Percentiles rank a stretch among this genome's conserved stretches.
phyloP scores from a whole-genome alignment of 2,888 invertebrate species.

The Ectobius pallidus region DNA sequence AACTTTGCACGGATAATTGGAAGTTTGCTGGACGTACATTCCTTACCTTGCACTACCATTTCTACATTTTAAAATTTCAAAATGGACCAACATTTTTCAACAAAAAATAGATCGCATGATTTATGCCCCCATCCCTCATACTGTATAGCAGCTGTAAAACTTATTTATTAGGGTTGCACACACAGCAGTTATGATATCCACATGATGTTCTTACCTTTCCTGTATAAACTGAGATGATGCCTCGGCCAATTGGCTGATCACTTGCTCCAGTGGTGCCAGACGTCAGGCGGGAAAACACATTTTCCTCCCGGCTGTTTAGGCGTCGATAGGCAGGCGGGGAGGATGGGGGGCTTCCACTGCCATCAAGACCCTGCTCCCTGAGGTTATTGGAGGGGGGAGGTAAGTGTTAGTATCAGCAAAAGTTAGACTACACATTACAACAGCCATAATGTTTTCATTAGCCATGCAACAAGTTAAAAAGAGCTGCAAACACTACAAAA shows the following conservation, averaged over 20 bases:
- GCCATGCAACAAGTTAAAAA: too few species aligned
- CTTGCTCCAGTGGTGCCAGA: conserved; percentile 56
- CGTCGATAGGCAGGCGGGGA: conserved; percentile 63
- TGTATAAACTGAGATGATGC: conserved; percentile 63
- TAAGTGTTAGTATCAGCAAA: conserved; percentile 10
- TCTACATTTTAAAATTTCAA: too few species aligned
- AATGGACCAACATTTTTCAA: too few species aligned
- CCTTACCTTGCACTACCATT: too few species aligned
- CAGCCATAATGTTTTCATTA: not conserved
- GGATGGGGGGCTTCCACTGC: conserved; percentile 61
- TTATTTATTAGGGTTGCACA: not conserved
- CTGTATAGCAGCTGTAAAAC: too few species aligned
- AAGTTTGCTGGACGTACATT: too few species aligned
- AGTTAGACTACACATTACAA: not conserved
- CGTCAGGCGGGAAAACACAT: conserved; percentile 78
- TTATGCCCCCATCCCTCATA: too few species aligned
- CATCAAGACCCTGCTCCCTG: conserved; percentile 46
- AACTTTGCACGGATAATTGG: too few species aligned
- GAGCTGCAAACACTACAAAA: too few species aligned
- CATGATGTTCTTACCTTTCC: conserved; percentile 59
- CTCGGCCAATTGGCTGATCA: conserved; percentile 54
- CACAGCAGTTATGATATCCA: not conserved
- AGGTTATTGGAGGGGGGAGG: conserved; percentile 1
- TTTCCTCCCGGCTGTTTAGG: conserved; percentile 64
- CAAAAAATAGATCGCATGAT: too few species aligned